Conservation (phyloP, 2,888 invertebrate species). For the Entomobrya multifasciata region DNA sequence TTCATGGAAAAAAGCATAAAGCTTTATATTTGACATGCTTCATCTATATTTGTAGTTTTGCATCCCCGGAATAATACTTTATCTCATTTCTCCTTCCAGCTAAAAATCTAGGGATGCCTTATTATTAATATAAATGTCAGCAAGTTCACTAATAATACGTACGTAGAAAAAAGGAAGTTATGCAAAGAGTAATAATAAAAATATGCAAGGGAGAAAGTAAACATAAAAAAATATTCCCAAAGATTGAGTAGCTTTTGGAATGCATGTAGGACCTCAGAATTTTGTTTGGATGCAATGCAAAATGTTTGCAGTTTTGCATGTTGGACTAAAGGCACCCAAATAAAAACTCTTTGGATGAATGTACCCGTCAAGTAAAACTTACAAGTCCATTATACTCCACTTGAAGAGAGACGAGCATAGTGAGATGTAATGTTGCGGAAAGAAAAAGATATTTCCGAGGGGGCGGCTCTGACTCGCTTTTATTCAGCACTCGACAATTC, state of each 20-base stretch:
- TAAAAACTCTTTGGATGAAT: not conserved
- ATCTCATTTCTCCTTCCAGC: constrained; percentile 21
- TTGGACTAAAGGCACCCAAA: not conserved
- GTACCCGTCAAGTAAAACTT: not conserved
- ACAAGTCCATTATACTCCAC: constrained; percentile 42
- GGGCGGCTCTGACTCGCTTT: constrained; percentile 9
- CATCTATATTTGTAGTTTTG: not conserved
- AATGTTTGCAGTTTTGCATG: constrained; percentile 8
- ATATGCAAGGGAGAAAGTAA: not conserved
- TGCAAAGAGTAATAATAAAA: not conserved
- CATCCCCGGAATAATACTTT: constrained; percentile 5
- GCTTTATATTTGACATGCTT: constrained; percentile 26
- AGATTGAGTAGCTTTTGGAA: constrained; percentile 5
- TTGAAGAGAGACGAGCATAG: constrained; percentile 34
- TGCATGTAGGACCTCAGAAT: constrained; percentile 16
- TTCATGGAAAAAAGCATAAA: not conserved
- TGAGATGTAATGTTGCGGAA: constrained; percentile 65
- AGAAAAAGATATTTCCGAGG: constrained; percentile 61
- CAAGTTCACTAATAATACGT: not conserved
- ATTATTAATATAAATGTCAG: not conserved
- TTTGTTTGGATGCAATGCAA: constrained; percentile 26
- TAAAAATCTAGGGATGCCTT: not conserved
- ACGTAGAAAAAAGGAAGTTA: not conserved
- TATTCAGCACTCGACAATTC: constrained; percentile 36
- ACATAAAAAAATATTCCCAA: not conserved